These are phyloP conservation scores for Epinotia bilunana DNA, from an alignment of 2,888 invertebrate genomes.

Conservation along the genomic window DNA sequence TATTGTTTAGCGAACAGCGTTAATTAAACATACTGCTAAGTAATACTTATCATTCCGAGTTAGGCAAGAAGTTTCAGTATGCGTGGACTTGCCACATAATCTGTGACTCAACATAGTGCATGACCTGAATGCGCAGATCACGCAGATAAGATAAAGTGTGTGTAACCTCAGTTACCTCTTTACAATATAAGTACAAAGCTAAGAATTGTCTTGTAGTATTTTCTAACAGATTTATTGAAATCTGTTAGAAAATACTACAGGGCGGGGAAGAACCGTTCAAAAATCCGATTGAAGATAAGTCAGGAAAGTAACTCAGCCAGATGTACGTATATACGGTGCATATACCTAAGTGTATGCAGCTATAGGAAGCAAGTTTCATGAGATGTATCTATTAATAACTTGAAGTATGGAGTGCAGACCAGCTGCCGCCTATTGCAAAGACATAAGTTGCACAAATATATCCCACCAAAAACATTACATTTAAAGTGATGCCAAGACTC, in stretches of 20 bases:
- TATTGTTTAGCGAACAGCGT: constrained; percentile 12
- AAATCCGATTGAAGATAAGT: neutral
- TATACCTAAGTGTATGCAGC: neutral
- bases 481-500: too few relatives aligned
- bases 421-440: neutral
- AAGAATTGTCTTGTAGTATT: too few relatives aligned
- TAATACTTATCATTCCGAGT: neutral
- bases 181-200: neutral
- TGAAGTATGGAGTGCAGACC: neutral
- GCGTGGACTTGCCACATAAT: constrained; percentile 25
- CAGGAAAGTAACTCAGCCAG: neutral
- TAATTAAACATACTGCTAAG: neutral
- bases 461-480: too few relatives aligned
- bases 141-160: constrained; percentile 25
- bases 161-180: neutral
- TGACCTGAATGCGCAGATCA: constrained; percentile 31
- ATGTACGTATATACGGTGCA: neutral
- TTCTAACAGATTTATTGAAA: too few relatives aligned
- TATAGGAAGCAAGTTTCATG: neutral
- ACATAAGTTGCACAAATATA: neutral
- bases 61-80: constrained; percentile 1
- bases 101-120: constrained; percentile 18
- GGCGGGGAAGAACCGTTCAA: constrained; percentile 8
- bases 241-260: neutral
- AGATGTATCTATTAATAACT: constrained; percentile 1